phyloP scores from a whole-genome alignment of 2,888 invertebrate species.

The Drosophila stalkeri region DNA sequence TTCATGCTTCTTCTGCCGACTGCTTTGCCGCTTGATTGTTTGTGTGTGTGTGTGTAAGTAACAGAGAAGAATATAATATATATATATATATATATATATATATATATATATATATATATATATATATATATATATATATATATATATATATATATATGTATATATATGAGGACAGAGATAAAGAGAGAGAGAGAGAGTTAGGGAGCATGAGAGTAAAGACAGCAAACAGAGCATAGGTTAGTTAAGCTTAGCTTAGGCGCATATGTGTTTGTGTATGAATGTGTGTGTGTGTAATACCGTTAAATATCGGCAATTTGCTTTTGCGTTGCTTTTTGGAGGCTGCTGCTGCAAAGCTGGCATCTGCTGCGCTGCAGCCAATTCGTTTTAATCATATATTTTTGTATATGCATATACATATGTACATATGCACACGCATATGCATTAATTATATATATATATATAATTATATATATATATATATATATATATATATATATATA shows the following conservation, averaged over 20 bases:
- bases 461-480: constrained; percentile 17
- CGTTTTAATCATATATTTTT: constrained; percentile 27
- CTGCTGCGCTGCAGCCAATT: constrained; percentile 52
- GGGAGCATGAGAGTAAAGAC: constrained; percentile 7
- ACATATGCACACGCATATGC: constrained; percentile 7
- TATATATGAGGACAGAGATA: background rate
- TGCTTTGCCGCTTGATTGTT: constrained; percentile 21
- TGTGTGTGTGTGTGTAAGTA: constrained; percentile 9
- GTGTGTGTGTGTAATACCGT: constrained; percentile 23
- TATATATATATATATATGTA: background rate
- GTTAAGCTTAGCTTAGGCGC: constrained; percentile 5
- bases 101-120: background rate
- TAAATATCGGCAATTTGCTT: constrained; percentile 16
- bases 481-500: constrained; percentile 32
- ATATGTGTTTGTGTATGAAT: constrained; percentile 2
- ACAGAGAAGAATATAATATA: constrained; percentile 6
- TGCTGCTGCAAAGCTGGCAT: constrained; percentile 22
- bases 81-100: background rate
- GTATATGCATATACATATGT: constrained; percentile 12
- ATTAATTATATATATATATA: constrained; percentile 2
- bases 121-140: background rate
- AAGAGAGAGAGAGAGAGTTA: constrained; percentile 4
- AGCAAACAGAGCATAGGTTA: constrained; percentile 11
- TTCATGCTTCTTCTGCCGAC: background rate
- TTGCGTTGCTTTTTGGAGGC: constrained; percentile 18